phyloP scores from a whole-genome alignment of 1,140 invertebrate genomes.

The Philaenus spumarius region DNA sequence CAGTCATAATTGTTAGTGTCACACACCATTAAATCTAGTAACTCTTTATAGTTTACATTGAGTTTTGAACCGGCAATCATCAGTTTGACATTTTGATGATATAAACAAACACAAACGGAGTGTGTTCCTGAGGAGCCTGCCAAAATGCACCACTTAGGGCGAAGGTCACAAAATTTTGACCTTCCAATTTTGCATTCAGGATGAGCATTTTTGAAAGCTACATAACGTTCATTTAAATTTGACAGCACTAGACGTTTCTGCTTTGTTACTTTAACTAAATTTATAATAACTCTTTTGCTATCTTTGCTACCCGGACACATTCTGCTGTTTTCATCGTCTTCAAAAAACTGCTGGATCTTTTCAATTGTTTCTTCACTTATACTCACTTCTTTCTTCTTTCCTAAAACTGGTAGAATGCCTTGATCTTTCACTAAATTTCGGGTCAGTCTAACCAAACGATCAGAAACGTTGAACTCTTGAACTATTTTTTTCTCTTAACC shows the following conservation, averaged over 20 bases:
- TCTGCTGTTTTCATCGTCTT: constrained; percentile 14
- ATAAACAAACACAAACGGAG: constrained; percentile 17
- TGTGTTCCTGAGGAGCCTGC: constrained; percentile 9
- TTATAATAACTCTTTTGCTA: constrained; percentile 1
- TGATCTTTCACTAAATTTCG: constrained; percentile 20
- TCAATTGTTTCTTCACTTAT: constrained; percentile 7
- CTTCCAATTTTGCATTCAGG: constrained; percentile 8
- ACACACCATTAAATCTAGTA: constrained; percentile 9
- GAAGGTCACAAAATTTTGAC: constrained; percentile 18
- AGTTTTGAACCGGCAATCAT: too few species aligned
- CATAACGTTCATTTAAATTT: constrained; percentile 12
- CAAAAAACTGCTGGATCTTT: constrained; percentile 9
- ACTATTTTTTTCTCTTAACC: constrained; percentile 6
- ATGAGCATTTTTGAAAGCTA: constrained; percentile 15
- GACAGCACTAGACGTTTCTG: constrained; percentile 10
- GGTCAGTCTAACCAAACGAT: constrained; percentile 5
- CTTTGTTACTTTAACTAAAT: constrained; percentile 7
- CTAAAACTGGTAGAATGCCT: constrained; percentile 9
- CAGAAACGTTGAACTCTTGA: constrained; percentile 11
- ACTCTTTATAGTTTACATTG: too few species aligned
- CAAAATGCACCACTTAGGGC: constrained; percentile 19
- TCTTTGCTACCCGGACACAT: constrained; percentile 9
- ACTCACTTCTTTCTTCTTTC: constrained; percentile 5
- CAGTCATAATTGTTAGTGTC: constrained; percentile 12
- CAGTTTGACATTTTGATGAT: constrained; percentile 19